Evolutionary conservation across 2,888 invertebrate species (phyloP), one percentile per base, ranked within the genome.

Genomic region (Leptogaster cylindrica): DNA sequence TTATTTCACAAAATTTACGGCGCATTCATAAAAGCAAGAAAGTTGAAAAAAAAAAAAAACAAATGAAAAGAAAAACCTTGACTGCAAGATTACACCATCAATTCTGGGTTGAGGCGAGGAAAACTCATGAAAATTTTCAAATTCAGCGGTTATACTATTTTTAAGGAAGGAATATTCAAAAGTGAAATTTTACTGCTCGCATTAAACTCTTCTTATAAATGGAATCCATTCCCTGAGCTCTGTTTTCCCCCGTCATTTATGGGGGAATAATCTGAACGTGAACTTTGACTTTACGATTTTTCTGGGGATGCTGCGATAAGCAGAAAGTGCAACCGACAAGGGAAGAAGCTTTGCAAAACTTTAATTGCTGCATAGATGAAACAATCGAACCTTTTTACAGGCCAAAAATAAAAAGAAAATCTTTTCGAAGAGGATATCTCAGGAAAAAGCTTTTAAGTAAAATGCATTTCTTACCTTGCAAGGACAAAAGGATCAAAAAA

Each of bases 261-360:
- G 25, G 55, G 36, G 36, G 39, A 50, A 55, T 55, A 55, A 55
- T 55, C 36, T 20, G 8, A 20, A 39, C 36, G 25, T 55, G 55
- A 55, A 55, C 55, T 55, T 55, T 55, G 39, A 23, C 55, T 55
- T 55, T 55, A 55, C 55, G 55, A 55, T 36, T 55, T 36, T 55
- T 55, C 33, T 20, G 20, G n/a, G 36, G 36, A 55, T 39, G 36
- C 39, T 33, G 33, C 41, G 16, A n/a, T 14, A 18, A n/a, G 41
- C 44, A 18, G 44, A 16, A 44, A 20, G 16, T 23, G 3, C 46
- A 46, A 20, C 23, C 23, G 3, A n/a, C n/a, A n/a, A 7, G 44
- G 6, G 10, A 2, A 20, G 46, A 7, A 46, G 46, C 46, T 16
- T 46, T 20, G 10, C n/a, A n/a, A 20, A 46, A 46, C 7, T 46